phyloP scores from a whole-genome alignment of 2,797 vertebrate species.

The Pristis pectinata region DNA sequence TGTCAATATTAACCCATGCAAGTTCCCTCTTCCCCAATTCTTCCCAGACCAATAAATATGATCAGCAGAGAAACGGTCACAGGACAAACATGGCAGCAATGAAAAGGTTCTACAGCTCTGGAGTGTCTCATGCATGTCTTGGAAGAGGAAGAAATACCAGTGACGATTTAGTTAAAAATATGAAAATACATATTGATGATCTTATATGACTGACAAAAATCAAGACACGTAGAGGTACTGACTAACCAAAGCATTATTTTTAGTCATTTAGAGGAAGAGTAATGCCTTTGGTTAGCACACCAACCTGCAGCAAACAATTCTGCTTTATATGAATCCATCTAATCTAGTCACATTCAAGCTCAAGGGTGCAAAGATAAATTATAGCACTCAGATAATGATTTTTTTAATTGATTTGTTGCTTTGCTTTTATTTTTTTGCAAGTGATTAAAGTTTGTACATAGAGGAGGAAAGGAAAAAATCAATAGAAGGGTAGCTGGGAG shows the following conservation, averaged over 20 bases:
- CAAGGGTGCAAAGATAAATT: slow-evolving; percentile 32
- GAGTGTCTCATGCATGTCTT: no score
- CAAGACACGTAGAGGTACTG: background rate
- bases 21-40: no score
- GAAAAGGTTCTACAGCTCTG: background rate
- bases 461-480: background rate
- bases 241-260: background rate
- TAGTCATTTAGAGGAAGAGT: no score
- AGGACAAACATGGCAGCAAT: background rate
- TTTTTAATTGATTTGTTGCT: slow-evolving; percentile 26
- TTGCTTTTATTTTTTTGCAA: slow-evolving; percentile 20
- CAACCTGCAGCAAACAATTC: background rate
- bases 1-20: background rate
- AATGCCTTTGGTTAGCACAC: background rate
- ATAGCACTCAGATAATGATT: slow-evolving; percentile 32
- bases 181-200: background rate
- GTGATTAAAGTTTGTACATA: slow-evolving; percentile 23
- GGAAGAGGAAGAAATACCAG: background rate
- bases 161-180: background rate
- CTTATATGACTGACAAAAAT: background rate
- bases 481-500: slow-evolving; percentile 4
- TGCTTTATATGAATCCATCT: background rate
- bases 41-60: background rate
- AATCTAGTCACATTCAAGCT: slow-evolving; percentile 14
- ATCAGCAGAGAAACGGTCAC: background rate